Base-by-base conservation (phyloP, 1,140 invertebrate genomes). In the Tribolium castaneum region DNA sequence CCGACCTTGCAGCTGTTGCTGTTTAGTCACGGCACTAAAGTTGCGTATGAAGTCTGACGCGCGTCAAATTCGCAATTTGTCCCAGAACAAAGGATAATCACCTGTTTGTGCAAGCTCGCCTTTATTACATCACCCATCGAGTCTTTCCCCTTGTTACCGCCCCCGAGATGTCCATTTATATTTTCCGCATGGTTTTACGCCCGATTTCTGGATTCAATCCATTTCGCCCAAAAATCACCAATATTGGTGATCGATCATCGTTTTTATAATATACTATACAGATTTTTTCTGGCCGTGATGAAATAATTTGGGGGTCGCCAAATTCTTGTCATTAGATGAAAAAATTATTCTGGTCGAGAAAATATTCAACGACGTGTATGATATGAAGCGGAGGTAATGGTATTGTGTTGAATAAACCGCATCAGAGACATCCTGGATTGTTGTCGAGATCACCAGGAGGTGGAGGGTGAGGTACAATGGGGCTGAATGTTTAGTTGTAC, bases 1-100 rank as follows among this genome's bases (percentile, higher is more conserved):
- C 16, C 74, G 52, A 39, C 49, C 74, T 71, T 25, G 76, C 80
- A 81, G 80, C 80, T 81, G 80, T 76, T 78, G 75, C 80, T 77
- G 54, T 81, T 81, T 81, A 79, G 80, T 81, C 78, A 81, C 76
- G 51, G 78, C 72, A 71, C 72, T 62, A 59, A 81, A 72, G 76
- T 81, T 79, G 75, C 80, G 78, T 79, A 78, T 66, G 80, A 81
- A 79, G 75, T 77, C 52, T 78, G 78, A 81, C 80, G 78, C 78
- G 78, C 78, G 71, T 80, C 78, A 81, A 79, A 81, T 81, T 79
- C 70, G 59, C 77, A 81, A 81, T 81, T 81, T 80, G 80, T 81
- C 80, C 75, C 79, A 79, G 80, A 81, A 81, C 80, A 81, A 81
- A 81, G 76, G 76, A 78, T 80, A 80, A 81, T 81, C 80, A 81